These are phyloP conservation scores for Schizopygopsis pylzovi DNA, from an alignment of 2,797 vertebrate species.

Conservation along the genomic window DNA sequence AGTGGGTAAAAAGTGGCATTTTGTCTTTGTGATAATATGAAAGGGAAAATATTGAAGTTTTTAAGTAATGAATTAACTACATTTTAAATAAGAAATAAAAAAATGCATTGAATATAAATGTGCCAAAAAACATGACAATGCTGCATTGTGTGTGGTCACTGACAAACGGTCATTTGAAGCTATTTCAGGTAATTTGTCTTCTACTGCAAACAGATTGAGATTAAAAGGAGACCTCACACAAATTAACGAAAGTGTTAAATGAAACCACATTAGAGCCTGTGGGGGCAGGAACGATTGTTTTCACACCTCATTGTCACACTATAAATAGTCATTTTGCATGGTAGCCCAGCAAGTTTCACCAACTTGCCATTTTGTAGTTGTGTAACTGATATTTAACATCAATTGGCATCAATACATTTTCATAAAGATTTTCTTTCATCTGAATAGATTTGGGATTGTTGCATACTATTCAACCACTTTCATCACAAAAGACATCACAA, in stretches of 20 bases:
- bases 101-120: neutral
- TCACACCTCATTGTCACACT: neutral
- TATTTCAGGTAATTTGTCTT: neutral
- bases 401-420: neutral
- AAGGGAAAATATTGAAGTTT: neutral
- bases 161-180: neutral
- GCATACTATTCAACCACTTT: neutral
- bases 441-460: neutral
- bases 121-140: neutral
- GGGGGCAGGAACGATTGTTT: neutral
- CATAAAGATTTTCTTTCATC: neutral
- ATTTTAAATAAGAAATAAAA: neutral
- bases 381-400: neutral
- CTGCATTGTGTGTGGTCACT: neutral
- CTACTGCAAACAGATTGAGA: neutral
- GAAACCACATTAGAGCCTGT: neutral
- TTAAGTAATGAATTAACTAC: neutral
- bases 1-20: slow-evolving; percentile 40
- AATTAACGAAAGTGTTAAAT: neutral
- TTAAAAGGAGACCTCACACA: slow-evolving; percentile 16
- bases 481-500: neutral
- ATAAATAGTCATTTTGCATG: neutral
- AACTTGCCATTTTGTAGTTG: neutral
- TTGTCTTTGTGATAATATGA: neutral
- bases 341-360: neutral